Conservation (phyloP, 2,113 vertebrate genomes). For the Anolis sagrei region DNA sequence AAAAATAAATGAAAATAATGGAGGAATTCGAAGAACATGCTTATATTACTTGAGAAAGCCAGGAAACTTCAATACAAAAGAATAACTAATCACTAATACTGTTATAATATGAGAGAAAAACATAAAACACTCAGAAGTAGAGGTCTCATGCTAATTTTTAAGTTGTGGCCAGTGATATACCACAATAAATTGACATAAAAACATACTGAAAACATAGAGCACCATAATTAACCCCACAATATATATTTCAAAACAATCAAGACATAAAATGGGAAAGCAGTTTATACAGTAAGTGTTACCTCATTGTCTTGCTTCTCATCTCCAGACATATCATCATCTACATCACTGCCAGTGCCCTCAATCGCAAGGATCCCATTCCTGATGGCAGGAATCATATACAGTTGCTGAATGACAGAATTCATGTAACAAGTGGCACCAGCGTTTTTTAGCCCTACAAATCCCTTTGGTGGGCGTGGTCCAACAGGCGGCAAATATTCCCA, state of each 20-base stretch:
- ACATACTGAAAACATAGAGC: neutral
- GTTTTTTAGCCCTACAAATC: slow-evolving; percentile 98
- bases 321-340: slow-evolving; percentile 98
- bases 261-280: neutral
- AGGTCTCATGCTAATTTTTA: neutral
- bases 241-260: neutral
- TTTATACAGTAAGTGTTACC: slow-evolving; percentile 79
- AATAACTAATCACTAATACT: neutral
- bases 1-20: neutral
- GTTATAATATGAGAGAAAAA: neutral
- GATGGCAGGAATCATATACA: slow-evolving; percentile 99
- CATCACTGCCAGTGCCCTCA: slow-evolving; percentile 96
- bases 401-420: slow-evolving; percentile 99
- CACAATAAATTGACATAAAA: neutral
- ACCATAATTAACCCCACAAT: neutral
- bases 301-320: slow-evolving; percentile 99
- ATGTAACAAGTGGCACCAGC: slow-evolving; percentile 99
- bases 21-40: neutral
- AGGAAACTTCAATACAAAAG: neutral
- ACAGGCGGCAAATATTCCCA: slow-evolving; percentile 98
- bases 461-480: slow-evolving; percentile 95
- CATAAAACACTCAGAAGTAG: neutral
- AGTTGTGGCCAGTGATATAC: neutral
- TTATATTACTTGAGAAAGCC: neutral
- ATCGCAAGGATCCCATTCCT: slow-evolving; percentile 97